Conservation (phyloP, 23 tunicate species). For the Halocynthia aurantium region DNA sequence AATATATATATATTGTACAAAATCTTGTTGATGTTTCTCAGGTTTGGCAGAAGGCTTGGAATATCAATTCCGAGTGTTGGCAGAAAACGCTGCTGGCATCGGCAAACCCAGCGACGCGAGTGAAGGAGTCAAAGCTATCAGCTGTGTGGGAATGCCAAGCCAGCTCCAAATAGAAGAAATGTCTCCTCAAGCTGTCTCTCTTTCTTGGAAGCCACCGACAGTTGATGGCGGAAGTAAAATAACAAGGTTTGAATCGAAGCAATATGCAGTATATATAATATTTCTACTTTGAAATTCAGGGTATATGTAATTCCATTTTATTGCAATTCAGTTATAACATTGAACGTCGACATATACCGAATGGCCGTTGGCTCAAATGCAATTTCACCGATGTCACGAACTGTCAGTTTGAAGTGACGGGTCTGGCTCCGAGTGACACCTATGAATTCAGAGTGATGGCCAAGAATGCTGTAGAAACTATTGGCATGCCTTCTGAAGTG, state of each 20-base stretch:
- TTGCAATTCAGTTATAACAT: conserved; percentile 23
- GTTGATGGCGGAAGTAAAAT: conserved; percentile 43
- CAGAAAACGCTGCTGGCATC: conserved; percentile 67
- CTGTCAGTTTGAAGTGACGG: conserved; percentile 16
- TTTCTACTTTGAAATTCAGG: neutral
- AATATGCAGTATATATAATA: neutral
- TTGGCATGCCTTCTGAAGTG: conserved; percentile 43
- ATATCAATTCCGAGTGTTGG: conserved; percentile 54
- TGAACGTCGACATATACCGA: conserved; percentile 58
- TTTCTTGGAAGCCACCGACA: conserved; percentile 51
- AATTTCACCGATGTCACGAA: conserved; percentile 33
- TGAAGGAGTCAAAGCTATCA: conserved; percentile 15
- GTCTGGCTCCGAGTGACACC: conserved; percentile 16
- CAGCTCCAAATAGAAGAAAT: conserved; percentile 36
- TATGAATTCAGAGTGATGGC: conserved; percentile 52
- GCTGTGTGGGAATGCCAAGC: conserved; percentile 45
- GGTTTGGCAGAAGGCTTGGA: conserved; percentile 41
- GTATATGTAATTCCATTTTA: neutral
- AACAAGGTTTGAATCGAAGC: neutral
- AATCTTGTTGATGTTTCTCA: neutral
- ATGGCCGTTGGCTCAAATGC: conserved; percentile 74
- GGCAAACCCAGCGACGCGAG: conserved; percentile 40
- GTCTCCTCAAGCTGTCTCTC: conserved; percentile 16
- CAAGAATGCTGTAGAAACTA: conserved; percentile 19
- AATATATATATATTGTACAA: neutral